Conservation (phyloP, 2,888 invertebrate species). For the Brachynemurus nebulosus region DNA sequence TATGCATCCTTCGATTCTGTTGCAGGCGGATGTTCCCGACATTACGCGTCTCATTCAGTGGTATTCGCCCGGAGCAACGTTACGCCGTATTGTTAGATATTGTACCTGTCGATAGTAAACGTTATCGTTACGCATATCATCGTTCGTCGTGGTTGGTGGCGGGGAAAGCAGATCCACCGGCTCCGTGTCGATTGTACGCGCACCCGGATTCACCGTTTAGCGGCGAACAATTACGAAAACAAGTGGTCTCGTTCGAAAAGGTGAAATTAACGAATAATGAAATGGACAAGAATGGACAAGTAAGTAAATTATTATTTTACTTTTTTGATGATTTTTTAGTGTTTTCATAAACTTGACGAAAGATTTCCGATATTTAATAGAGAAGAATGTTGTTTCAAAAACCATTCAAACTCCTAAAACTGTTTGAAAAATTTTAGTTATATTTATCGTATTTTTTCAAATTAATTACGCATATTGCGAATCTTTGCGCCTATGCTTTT, state of each 20-base stretch:
- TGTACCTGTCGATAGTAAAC: conserved; percentile 64
- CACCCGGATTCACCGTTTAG: conserved; percentile 73
- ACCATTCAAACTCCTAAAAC: too few relatives aligned
- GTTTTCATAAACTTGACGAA: too few relatives aligned
- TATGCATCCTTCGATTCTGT: conserved; percentile 19
- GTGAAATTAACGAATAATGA: conserved; percentile 76
- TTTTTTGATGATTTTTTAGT: conserved; percentile 11
- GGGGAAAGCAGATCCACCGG: conserved; percentile 67
- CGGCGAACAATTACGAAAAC: conserved; percentile 61
- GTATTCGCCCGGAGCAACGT: conserved; percentile 46
- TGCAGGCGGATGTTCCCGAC: conserved; percentile 74
- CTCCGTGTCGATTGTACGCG: conserved; percentile 55
- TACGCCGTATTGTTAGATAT: conserved; percentile 69
- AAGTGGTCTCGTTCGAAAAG: conserved; percentile 71
- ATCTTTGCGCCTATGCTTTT: too few relatives aligned
- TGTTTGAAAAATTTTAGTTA: too few relatives aligned
- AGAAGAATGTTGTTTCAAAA: too few relatives aligned
- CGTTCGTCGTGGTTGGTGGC: conserved; percentile 71
- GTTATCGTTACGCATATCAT: conserved; percentile 71
- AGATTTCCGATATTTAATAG: too few relatives aligned
- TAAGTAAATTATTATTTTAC: conserved; percentile 28
- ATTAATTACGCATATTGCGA: too few relatives aligned
- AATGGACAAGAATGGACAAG: conserved; percentile 63
- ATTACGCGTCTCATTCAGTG: conserved; percentile 57
- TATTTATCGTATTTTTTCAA: too few relatives aligned